These are phyloP conservation scores for Deilephila porcellus DNA, from an alignment of 2,888 invertebrate genomes.

Conservation along the genomic window DNA sequence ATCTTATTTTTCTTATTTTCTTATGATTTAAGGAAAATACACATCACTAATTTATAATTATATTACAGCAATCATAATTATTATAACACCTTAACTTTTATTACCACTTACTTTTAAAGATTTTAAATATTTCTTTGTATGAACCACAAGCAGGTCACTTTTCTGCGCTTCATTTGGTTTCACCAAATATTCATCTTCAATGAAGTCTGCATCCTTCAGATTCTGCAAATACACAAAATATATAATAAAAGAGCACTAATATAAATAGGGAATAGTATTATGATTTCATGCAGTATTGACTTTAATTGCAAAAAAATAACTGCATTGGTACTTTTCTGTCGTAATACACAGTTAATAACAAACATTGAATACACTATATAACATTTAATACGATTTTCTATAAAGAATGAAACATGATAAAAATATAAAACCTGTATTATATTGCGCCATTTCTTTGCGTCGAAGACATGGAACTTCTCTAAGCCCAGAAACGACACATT, in stretches of 20 bases:
- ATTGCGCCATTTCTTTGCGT: slow-evolving; percentile 94
- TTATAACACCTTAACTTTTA: not conserved
- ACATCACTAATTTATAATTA: too few relatives aligned
- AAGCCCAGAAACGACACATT: slow-evolving; percentile 92
- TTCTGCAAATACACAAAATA: slow-evolving; percentile 67
- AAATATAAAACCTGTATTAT: slow-evolving; percentile 85
- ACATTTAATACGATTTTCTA: not conserved
- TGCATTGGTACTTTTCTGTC: too few relatives aligned
- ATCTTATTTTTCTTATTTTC: too few relatives aligned
- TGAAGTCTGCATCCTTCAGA: slow-evolving; percentile 85
- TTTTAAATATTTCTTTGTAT: slow-evolving; percentile 89
- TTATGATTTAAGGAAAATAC: too few relatives aligned
- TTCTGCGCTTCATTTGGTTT: slow-evolving; percentile 89
- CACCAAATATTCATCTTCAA: slow-evolving; percentile 86
- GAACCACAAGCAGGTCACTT: slow-evolving; percentile 90
- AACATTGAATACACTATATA: not conserved
- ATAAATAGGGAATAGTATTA: too few relatives aligned
- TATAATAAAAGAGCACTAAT: too few relatives aligned
- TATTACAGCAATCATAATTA: too few relatives aligned
- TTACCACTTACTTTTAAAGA: slow-evolving; percentile 86
- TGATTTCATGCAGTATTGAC: too few relatives aligned
- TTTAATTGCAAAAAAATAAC: too few relatives aligned
- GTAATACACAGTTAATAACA: too few relatives aligned
- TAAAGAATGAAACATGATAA: not conserved
- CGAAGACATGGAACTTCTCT: slow-evolving; percentile 94